Percentiles rank a stretch among this genome's conserved stretches.
Conservation (phyloP, 2,797 vertebrate species). For the Mus spretus region DNA sequence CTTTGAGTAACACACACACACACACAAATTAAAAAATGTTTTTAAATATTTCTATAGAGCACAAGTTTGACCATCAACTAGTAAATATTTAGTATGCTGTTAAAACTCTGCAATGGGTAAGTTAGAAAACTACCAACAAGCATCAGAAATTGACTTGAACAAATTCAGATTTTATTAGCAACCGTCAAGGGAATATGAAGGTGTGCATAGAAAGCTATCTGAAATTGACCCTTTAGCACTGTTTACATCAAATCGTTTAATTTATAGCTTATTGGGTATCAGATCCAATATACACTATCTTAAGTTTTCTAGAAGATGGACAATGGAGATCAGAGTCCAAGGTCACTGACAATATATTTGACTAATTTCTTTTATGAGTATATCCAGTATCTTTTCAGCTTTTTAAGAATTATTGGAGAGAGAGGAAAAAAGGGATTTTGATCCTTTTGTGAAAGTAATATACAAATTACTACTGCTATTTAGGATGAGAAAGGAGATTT, state of each 20-base stretch:
- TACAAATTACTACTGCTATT: slow-evolving; percentile 74
- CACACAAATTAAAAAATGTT: neutral
- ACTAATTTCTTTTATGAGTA: neutral
- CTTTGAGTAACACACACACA: neutral
- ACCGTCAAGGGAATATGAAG: neutral
- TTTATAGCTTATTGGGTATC: neutral
- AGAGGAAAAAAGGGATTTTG: neutral
- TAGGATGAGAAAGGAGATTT: slow-evolving; percentile 82
- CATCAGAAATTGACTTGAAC: neutral
- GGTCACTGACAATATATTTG: neutral
- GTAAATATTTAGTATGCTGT: slow-evolving; percentile 48
- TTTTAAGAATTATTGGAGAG: slow-evolving; percentile 71
- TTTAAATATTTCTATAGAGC: neutral
- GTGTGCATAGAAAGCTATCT: slow-evolving; percentile 60
- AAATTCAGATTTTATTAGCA: neutral
- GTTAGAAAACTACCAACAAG: slow-evolving; percentile 21
- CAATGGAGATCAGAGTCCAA: neutral
- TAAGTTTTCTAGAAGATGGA: slow-evolving; percentile 64
- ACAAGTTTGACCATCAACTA: slow-evolving; percentile 41
- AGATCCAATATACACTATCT: neutral
- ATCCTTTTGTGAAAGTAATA: slow-evolving; percentile 74
- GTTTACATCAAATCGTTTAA: slow-evolving; percentile 80
- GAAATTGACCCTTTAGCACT: slow-evolving; percentile 11
- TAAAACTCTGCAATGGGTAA: neutral
- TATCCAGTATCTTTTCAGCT: slow-evolving; percentile 51